Conservation (phyloP, 2,797 vertebrate species). For the Manis javanica region DNA sequence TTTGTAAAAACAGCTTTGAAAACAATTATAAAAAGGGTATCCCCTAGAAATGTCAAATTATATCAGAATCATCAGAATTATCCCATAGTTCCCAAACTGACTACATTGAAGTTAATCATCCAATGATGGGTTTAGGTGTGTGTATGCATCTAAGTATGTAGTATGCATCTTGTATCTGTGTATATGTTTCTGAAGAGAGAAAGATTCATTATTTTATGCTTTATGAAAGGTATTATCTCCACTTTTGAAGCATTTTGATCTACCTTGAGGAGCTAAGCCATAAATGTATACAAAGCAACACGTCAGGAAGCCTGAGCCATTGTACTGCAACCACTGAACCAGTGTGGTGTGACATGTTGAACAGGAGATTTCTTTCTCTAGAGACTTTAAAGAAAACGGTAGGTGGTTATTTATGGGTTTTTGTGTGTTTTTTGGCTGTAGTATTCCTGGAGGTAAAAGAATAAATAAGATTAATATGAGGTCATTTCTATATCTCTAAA, state of each 20-base stretch:
- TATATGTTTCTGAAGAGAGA: background rate
- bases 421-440: background rate
- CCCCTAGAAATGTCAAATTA: background rate
- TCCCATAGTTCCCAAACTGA: background rate
- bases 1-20: constrained; percentile 15
- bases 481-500: constrained; percentile 9
- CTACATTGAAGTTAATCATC: background rate
- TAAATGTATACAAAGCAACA: background rate
- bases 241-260: constrained; percentile 3
- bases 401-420: background rate
- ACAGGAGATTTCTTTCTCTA: background rate
- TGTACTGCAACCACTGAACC: background rate
- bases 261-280: background rate
- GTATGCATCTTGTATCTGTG: background rate
- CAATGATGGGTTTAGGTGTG: background rate
- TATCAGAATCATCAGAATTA: constrained; percentile 40
- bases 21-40: background rate
- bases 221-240: constrained; percentile 8
- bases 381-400: background rate
- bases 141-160: background rate
- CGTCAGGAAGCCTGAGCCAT: background rate
- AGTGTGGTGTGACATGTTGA: background rate
- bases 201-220: background rate
- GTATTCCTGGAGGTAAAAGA: background rate
- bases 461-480: background rate